A percentile compares a stretch with the other conserved stretches of the same genome.
phyloP scores from a whole-genome alignment of 92 coral and sea anemone genomes.

The Blastomussa wellsi region DNA sequence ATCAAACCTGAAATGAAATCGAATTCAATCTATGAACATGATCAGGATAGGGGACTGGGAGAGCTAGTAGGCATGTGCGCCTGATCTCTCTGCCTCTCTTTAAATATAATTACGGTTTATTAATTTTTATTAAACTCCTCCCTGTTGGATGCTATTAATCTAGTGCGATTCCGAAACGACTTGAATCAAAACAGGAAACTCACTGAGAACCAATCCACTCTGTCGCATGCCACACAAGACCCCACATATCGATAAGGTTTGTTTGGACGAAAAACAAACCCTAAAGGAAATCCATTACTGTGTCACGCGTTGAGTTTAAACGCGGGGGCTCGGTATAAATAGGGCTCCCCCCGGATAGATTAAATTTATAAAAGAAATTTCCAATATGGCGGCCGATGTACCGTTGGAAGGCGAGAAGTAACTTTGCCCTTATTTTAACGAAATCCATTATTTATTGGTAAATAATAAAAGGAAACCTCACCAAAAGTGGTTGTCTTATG shows the following conservation, averaged over 20 bases:
- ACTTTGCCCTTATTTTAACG: no score
- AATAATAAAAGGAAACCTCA: no score
- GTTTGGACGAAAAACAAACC: constrained; percentile 18
- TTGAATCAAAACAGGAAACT: constrained; percentile 21
- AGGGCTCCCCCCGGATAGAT: no score
- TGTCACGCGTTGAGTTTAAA: not conserved
- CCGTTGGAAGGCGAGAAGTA: no score
- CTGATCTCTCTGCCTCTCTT: not conserved
- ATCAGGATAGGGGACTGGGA: not conserved
- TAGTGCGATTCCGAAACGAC: not conserved
- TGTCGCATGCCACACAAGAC: not conserved
- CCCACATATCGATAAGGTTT: not conserved
- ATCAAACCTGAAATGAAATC: no score
- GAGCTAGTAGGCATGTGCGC: no score
- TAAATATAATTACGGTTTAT: not conserved
- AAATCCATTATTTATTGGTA: no score
- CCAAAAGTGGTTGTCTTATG: no score
- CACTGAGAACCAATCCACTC: not conserved
- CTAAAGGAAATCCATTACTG: not conserved
- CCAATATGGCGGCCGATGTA: no score
- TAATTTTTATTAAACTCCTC: not conserved
- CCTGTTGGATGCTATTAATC: not conserved
- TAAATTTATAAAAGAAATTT: no score
- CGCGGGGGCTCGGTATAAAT: no score
- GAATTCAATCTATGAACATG: not conserved